Evolutionary conservation across 1,140 invertebrate genomes (phyloP).

Genomic region (Aphaenogaster ashmeadi): DNA sequence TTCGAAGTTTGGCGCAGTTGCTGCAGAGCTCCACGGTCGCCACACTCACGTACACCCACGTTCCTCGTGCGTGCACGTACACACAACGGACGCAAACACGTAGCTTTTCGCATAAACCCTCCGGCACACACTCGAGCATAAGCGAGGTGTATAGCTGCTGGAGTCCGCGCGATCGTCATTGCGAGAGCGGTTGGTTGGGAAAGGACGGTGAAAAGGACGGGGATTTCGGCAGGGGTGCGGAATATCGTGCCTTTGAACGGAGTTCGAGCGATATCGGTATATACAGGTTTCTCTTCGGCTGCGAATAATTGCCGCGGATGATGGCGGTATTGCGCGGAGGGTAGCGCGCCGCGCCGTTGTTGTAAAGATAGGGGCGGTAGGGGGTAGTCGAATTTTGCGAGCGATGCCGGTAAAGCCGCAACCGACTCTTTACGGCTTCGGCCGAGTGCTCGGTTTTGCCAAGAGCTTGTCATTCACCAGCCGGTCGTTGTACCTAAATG

Average conservation of each 20-base stretch:
- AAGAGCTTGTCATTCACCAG: neutral
- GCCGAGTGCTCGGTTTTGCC: neutral
- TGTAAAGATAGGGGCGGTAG: neutral
- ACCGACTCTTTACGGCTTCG: neutral
- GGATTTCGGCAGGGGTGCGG: neutral
- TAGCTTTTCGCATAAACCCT: constrained; percentile 62
- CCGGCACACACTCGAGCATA: constrained; percentile 49
- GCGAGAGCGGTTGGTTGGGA: constrained; percentile 12
- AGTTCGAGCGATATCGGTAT: constrained; percentile 64
- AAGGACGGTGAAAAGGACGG: neutral
- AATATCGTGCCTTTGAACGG: constrained; percentile 64
- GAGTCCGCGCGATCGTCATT: constrained; percentile 48
- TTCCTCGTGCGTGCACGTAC: neutral
- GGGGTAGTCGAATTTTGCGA: constrained; percentile 12
- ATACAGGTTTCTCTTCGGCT: constrained; percentile 70
- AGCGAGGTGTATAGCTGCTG: constrained; percentile 24
- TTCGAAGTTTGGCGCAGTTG: constrained; percentile 79
- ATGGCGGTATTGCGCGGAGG: constrained; percentile 47
- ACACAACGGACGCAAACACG: constrained; percentile 53
- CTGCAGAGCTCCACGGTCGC: constrained; percentile 57
- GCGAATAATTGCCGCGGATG: constrained; percentile 74
- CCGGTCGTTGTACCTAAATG: neutral
- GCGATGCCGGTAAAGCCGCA: neutral
- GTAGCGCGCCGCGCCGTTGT: constrained; percentile 6
- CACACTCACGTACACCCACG: neutral